Percentiles rank a stretch among this genome's conserved stretches.
Evolutionary conservation across 2,888 invertebrate species (phyloP).

Genomic region (Metalampra italica): DNA sequence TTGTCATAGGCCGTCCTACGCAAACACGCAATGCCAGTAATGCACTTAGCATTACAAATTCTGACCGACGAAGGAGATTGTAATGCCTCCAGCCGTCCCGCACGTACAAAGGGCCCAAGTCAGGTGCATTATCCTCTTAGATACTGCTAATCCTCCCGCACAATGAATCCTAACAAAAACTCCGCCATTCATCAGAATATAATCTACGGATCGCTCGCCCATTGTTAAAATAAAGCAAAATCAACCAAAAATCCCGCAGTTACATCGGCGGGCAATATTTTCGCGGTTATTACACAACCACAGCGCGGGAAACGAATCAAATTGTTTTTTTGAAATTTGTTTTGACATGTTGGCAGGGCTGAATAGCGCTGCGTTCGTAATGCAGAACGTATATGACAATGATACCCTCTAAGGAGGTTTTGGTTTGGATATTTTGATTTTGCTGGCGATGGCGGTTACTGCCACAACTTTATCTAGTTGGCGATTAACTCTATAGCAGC

Average conservation of each 20-base stretch:
- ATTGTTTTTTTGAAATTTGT: slow-evolving; percentile 50
- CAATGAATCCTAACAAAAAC: slow-evolving; percentile 52
- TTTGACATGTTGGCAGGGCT: slow-evolving; percentile 60
- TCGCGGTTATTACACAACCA: slow-evolving; percentile 62
- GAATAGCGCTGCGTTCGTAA: slow-evolving; percentile 39
- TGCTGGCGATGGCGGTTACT: too few relatives aligned
- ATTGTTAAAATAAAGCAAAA: slow-evolving; percentile 37
- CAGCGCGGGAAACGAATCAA: slow-evolving; percentile 30
- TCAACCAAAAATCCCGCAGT: slow-evolving; percentile 42
- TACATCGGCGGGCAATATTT: slow-evolving; percentile 36
- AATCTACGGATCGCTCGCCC: slow-evolving; percentile 57
- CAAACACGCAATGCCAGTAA: slow-evolving; percentile 47
- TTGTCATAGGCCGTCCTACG: slow-evolving; percentile 31
- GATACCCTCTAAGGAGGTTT: slow-evolving; percentile 24
- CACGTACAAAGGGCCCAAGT: slow-evolving; percentile 49
- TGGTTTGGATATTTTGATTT: too few relatives aligned
- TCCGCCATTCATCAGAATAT: slow-evolving; percentile 58
- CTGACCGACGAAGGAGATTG: slow-evolving; percentile 26
- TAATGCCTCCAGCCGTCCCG: slow-evolving; percentile 46
- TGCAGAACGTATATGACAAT: slow-evolving; percentile 35
- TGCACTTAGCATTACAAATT: slow-evolving; percentile 35
- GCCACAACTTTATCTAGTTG: too few relatives aligned
- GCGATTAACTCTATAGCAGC: too few relatives aligned
- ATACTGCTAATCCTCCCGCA: slow-evolving; percentile 54
- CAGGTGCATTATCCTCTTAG: slow-evolving; percentile 71